Evolutionary conservation across 2,888 invertebrate genomes (phyloP), one percentile per base, ranked within the genome.

Genomic region (Tuberolachnus salignus): DNA sequence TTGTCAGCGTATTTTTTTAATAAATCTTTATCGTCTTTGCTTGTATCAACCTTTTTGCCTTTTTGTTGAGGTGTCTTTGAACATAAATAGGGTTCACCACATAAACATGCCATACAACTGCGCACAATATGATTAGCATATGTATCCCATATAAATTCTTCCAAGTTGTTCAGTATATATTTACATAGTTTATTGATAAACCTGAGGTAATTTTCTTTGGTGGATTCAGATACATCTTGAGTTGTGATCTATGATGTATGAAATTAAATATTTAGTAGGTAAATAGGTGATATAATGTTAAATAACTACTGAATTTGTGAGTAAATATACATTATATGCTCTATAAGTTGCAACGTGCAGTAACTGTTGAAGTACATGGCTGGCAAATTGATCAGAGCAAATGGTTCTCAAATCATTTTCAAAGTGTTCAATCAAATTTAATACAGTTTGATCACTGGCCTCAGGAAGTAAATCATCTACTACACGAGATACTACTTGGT

Each of bases 131-230:
- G 92, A 86, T 91, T 94, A 0, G 92, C 93, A 82, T 92, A 93
- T 0, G 87, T 86, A 84, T 94, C 92, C 89, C 90, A 91, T 0
- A 93, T 88, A 83, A 92, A 94, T 84, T 94, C 94, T 84, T 94
- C 94, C 80, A 94, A 86, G 86, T 95, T 95, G 85, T 95, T 95
- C 0, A 94, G 85, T 26, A 91, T 87, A 85, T 92, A 95, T 86
- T 90, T 92, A 81, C 91, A 89, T 4, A 92, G 87, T 85, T 92
- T 93, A 16, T 91, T 82, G 1, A 92, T 89, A 84, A 92, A 92
- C 14, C 89, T 86, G 9, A 51, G n/a, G 67, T 67, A 69, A 59
- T 49, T 19, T 67, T 67, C 78, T 59, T 42, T 69, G 0, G n/a
- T 16, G n/a, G 51, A 49, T 11, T 67, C 67, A 49, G 46, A 57